Conservation (phyloP, 2,888 invertebrate genomes). For the Caenorhabditis sp. region DNA sequence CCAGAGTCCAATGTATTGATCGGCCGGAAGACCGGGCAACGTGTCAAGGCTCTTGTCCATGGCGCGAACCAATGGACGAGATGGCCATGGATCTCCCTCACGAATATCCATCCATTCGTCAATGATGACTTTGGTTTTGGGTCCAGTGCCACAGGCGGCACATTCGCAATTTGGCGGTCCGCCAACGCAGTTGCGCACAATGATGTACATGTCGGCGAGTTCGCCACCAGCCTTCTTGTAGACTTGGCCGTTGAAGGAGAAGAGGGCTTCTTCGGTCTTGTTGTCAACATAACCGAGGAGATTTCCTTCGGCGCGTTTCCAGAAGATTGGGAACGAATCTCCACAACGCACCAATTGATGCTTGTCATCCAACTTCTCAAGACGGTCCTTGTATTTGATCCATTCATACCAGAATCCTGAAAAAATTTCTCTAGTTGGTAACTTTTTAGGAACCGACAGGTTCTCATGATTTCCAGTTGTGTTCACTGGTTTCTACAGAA, state of each 20-base stretch:
- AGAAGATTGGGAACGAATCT: constrained; percentile 61
- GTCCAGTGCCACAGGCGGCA: not conserved
- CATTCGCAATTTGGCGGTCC: constrained; percentile 28
- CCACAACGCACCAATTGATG: constrained; percentile 59
- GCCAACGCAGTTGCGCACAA: constrained; percentile 54
- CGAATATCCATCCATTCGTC: constrained; percentile 67
- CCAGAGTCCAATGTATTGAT: constrained; percentile 66
- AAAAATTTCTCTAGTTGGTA: not conserved
- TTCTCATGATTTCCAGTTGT: too few relatives aligned
- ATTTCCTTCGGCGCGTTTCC: constrained; percentile 41
- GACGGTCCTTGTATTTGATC: constrained; percentile 61
- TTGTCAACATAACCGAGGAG: constrained; percentile 56
- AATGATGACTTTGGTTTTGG: constrained; percentile 46
- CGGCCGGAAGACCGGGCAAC: constrained; percentile 44
- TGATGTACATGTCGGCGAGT: constrained; percentile 57
- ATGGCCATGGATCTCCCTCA: constrained; percentile 62
- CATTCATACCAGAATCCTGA: constrained; percentile 60
- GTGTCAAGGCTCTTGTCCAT: constrained; percentile 56
- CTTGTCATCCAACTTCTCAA: constrained; percentile 44
- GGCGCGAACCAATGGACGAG: constrained; percentile 46
- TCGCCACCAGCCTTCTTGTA: constrained; percentile 36
- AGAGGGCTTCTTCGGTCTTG: constrained; percentile 59
- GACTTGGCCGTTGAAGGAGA: constrained; percentile 53
- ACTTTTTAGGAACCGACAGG: too few relatives aligned
- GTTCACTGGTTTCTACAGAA: not conserved